Evolutionary conservation across 2,113 vertebrate species (phyloP), one percentile per base, ranked within the genome.

Genomic region (Puma concolor): DNA sequence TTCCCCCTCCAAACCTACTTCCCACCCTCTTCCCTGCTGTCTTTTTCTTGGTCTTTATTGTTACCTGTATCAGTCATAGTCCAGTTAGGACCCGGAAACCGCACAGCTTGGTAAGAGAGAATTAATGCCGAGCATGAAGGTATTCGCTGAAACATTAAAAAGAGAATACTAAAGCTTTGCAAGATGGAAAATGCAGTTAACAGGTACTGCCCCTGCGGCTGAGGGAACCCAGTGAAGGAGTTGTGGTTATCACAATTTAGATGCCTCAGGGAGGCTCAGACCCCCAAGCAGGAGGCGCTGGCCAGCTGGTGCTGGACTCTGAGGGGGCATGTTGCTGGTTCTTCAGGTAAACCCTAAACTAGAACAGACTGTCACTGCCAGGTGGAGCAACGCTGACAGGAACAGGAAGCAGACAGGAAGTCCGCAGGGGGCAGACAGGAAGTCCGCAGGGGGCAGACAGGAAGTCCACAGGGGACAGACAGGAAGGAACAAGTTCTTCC

Each of bases 401-500:
- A 71, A 17, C 1, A 57, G 82, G 25, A 91, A 93, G 19, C 17
- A 15, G 8, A 67, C 27, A 15, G 52, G 54, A 82, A 54, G 91
- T 76, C 16, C 25, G 23, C 38, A 16, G 21, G 7, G 29, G 7
- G 1, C 29, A 33, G 33, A 33, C 9, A 33, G 76, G 31, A 60
- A 88, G 29, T 25, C 31, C 29, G 0, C 2, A 9, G 2, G 7
- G 19, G 1, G 5, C 5, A 16, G 25, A 33, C 14, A 38, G 41
- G 64, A 89, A 89, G 9, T 33, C 7, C 4, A 14, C 16, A 7
- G n/a, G 57, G 19, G 16, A 0, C 4, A 25, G 7, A 25, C 19
- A 41, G 80, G n/a, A 90, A 80, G 21, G n/a, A 80, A 17, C 8
- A 7, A 25, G 67, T 9, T 71, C 11, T 41, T 63, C n/a, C 5